Base-by-base conservation (phyloP, 2,888 invertebrate genomes). In the Hypena proboscidalis region DNA sequence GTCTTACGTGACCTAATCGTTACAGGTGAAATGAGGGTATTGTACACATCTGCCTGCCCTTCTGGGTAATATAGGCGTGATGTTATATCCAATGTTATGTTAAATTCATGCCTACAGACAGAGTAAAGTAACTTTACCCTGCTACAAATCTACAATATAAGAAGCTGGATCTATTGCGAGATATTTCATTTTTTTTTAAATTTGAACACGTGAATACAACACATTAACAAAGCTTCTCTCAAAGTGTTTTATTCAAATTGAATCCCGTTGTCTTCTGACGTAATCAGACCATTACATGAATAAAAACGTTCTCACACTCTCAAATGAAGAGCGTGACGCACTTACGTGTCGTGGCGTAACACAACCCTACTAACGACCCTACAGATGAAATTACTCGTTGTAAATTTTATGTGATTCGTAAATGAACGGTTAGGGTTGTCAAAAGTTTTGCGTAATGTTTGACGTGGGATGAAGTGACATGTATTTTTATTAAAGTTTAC, bases 341-440 rank as follows among this genome's bases (percentile, higher is more conserved):
- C 7, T 22, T 11, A 34, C 29, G 31, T 45, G 45, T 29, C 29
- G 36, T 17, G 19, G 30, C 40, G 36, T 23, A 40, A 44, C 39
- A 4, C 39, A 45, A 48, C 25, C 39, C 20, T 36, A n/a, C 44
- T 53, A 59, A 57, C 48, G 54, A 60, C 39, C 54, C 45, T 46
- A 23, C 33, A 43, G 23, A 44, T 44, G 43, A 46, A 60, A 59
- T 60, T 60, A 57, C 34, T 20, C 31, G 34, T 53, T 36, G 36
- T 36, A 57, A 43, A 60, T 57, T 53, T 47, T 50, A 47, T 33
- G 36, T 26, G 19, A 43, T 38, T 17, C 31, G 25, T 42, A 26
- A 38, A 23, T 10, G 17, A 32, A 42, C 34, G 8, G 7, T 9
- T 14, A 58, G 56, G 46, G 56, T 25, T 59, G 48, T 15, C 39